phyloP scores from a whole-genome alignment of 1,140 invertebrate species.

The Leptoteleia sp. region DNA sequence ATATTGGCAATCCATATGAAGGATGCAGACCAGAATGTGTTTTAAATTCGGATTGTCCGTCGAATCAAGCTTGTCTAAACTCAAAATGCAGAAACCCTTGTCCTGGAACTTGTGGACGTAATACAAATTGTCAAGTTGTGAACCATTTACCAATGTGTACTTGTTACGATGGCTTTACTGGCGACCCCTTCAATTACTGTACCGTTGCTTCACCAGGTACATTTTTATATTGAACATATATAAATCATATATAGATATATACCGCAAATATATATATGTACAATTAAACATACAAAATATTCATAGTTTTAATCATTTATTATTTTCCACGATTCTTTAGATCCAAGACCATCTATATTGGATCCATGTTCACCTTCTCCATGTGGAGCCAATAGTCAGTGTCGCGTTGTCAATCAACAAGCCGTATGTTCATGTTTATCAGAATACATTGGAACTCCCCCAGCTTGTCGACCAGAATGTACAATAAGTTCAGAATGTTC shows the following conservation, averaged over 20 bases:
- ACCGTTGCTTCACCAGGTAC: slow-evolving; percentile 63
- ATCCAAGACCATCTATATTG: slow-evolving; percentile 7
- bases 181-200: slow-evolving; percentile 79
- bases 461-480: slow-evolving; percentile 80
- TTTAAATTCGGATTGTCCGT: slow-evolving; percentile 81
- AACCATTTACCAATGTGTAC: slow-evolving; percentile 80
- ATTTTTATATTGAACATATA: slow-evolving; percentile 9
- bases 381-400: slow-evolving; percentile 83
- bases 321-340: neutral
- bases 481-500: slow-evolving; percentile 85
- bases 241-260: neutral
- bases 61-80: slow-evolving; percentile 80
- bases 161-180: slow-evolving; percentile 79
- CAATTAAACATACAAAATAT: neutral
- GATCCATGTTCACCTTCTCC: slow-evolving; percentile 82
- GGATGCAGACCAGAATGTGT: slow-evolving; percentile 84
- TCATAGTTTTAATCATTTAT: slow-evolving; percentile 63
- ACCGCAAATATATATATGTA: too few species aligned
- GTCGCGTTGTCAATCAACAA: slow-evolving; percentile 81
- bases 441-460: slow-evolving; percentile 76
- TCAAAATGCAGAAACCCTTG: slow-evolving; percentile 83
- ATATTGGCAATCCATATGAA: slow-evolving; percentile 88
- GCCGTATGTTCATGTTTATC: slow-evolving; percentile 87
- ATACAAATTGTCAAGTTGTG: slow-evolving; percentile 82
- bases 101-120: slow-evolving; percentile 81